Conservation (phyloP, 2,113 vertebrate species). For the Diphyllodes magnificus region DNA sequence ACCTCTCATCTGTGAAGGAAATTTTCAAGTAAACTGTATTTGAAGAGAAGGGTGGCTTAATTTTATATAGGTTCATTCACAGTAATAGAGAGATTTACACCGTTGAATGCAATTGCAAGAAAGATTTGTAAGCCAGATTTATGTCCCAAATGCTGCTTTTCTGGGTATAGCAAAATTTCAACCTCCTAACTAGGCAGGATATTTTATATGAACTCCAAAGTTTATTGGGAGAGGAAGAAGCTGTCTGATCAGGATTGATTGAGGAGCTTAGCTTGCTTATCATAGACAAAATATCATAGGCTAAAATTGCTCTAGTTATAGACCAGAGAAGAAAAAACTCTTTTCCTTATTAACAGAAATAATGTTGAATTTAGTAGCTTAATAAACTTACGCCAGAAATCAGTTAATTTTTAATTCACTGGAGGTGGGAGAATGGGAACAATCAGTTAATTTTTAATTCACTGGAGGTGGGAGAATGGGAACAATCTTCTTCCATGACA, state of each 20-base stretch:
- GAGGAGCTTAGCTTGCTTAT: not conserved
- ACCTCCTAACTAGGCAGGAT: not conserved
- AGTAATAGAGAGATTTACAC: not conserved
- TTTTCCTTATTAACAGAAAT: not conserved
- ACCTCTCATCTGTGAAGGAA: not conserved
- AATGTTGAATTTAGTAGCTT: not conserved
- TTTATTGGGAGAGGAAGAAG: not conserved
- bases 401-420: not conserved
- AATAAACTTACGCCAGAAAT: not conserved
- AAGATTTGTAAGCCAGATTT: not conserved
- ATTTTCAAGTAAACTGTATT: not conserved
- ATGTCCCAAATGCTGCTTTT: not conserved
- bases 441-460: not conserved
- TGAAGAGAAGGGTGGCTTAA: not conserved
- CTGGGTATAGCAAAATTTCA: not conserved
- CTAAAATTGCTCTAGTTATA: not conserved
- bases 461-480: not conserved
- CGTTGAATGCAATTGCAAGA: not conserved
- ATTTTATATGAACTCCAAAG: not conserved
- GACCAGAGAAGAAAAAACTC: not conserved
- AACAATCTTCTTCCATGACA: not conserved
- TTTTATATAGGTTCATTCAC: not conserved
- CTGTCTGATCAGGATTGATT: not conserved
- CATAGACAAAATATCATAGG: not conserved
- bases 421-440: not conserved